phyloP scores from a whole-genome alignment of 2,113 vertebrate species.

The Calonectris borealis region DNA sequence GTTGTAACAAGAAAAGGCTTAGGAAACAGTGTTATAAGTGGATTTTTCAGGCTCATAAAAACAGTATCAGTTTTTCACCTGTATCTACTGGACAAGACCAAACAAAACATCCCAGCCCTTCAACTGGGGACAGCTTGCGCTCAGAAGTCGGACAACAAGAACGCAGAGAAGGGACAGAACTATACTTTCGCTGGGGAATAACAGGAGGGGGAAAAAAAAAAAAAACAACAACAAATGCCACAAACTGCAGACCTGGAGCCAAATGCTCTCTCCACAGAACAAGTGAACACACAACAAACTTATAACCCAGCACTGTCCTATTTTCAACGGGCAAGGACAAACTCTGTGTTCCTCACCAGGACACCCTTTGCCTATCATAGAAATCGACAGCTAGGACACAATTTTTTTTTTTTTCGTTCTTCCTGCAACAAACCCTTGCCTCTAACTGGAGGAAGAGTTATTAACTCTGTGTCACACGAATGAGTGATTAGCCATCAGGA shows the following conservation, averaged over 20 bases:
- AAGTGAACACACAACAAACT: not conserved
- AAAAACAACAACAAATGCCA: not conserved
- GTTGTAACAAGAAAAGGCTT: not conserved
- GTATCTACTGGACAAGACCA: not conserved
- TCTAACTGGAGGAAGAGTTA: not conserved
- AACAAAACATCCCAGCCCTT: not conserved
- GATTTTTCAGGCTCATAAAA: not conserved
- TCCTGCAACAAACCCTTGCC: not conserved
- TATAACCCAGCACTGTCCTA: not conserved
- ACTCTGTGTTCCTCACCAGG: not conserved
- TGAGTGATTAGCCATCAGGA: not conserved
- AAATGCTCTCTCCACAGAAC: not conserved
- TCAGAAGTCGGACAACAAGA: not conserved
- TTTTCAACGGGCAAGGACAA: not conserved
- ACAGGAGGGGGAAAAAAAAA: not conserved
- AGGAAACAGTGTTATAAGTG: not conserved
- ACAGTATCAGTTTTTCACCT: not conserved
- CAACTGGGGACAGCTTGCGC: not conserved
- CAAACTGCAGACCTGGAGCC: not conserved
- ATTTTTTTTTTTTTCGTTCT: not conserved
- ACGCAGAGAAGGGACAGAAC: not conserved
- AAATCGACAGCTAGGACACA: not conserved
- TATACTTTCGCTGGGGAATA: not conserved
- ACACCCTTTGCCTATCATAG: not conserved
- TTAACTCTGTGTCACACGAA: not conserved